A percentile compares a stretch with the other conserved stretches of the same genome.
Conservation (phyloP, 2,888 invertebrate genomes). For the Acronicta psi region DNA sequence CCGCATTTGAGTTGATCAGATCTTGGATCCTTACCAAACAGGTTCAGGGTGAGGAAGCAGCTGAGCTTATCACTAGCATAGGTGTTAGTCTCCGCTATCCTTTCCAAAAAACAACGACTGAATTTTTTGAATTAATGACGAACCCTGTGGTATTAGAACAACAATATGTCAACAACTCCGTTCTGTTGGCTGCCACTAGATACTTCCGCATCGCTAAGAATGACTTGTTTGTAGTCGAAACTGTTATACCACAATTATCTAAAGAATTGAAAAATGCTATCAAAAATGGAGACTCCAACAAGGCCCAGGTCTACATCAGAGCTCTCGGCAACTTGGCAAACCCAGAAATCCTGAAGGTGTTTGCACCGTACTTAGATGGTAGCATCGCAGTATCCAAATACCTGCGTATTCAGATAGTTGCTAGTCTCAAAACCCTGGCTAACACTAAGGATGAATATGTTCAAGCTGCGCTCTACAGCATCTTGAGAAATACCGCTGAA, state of each 20-base stretch:
- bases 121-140: constrained; percentile 89
- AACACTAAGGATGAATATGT: constrained; percentile 83
- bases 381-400: constrained; percentile 86
- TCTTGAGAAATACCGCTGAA: constrained; percentile 91
- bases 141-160: constrained; percentile 87
- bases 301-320: constrained; percentile 89
- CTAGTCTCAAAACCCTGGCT: constrained; percentile 86
- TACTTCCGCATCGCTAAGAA: constrained; percentile 89
- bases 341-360: constrained; percentile 88
- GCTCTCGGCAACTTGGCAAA: constrained; percentile 91
- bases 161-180: constrained; percentile 85
- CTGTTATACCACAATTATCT: constrained; percentile 90
- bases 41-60: constrained; percentile 89
- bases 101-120: constrained; percentile 88
- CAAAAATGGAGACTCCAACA: constrained; percentile 83
- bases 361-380: constrained; percentile 92
- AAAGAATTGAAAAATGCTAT: constrained; percentile 88
- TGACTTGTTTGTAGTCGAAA: constrained; percentile 84
- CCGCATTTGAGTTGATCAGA: constrained; percentile 90
- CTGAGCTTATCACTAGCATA: constrained; percentile 87
- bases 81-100: constrained; percentile 88
- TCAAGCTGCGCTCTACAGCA: constrained; percentile 90
- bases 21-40: constrained; percentile 88
- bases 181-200: constrained; percentile 88
- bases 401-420: constrained; percentile 90